phyloP scores from a whole-genome alignment of 2,888 invertebrate genomes.

The Eristalis tenax region DNA sequence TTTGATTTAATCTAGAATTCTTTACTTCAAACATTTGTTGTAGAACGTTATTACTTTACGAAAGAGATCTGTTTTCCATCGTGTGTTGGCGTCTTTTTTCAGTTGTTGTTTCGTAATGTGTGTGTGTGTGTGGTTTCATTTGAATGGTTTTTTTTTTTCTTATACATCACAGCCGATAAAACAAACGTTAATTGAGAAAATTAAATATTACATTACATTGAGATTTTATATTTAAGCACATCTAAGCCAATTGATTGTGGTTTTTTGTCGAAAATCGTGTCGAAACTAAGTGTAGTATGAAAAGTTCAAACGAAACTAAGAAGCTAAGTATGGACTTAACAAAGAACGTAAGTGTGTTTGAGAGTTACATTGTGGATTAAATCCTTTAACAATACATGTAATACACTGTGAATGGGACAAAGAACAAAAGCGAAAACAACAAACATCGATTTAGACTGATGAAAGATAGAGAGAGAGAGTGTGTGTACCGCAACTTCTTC shows the following conservation, averaged over 20 bases:
- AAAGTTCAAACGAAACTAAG: not conserved
- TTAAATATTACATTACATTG: not conserved
- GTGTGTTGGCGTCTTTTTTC: not conserved
- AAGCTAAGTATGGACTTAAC: not conserved
- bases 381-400: slow-evolving; percentile 35
- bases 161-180: slow-evolving; percentile 57
- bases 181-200: slow-evolving; percentile 1
- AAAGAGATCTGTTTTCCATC: not conserved
- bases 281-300: not conserved
- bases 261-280: not conserved
- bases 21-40: no score
- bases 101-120: no score
- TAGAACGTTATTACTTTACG: not conserved
- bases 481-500: not conserved
- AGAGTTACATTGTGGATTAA: slow-evolving; percentile 39
- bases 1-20: no score
- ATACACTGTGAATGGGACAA: not conserved
- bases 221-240: slow-evolving; percentile 1
- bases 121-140: not conserved
- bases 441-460: not conserved
- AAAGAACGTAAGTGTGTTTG: not conserved
- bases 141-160: not conserved
- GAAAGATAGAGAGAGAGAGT: not conserved
- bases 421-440: not conserved
- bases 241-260: slow-evolving; percentile 9